phyloP scores from a whole-genome alignment of 2,797 vertebrate species.

The Loris lydekkerianus region DNA sequence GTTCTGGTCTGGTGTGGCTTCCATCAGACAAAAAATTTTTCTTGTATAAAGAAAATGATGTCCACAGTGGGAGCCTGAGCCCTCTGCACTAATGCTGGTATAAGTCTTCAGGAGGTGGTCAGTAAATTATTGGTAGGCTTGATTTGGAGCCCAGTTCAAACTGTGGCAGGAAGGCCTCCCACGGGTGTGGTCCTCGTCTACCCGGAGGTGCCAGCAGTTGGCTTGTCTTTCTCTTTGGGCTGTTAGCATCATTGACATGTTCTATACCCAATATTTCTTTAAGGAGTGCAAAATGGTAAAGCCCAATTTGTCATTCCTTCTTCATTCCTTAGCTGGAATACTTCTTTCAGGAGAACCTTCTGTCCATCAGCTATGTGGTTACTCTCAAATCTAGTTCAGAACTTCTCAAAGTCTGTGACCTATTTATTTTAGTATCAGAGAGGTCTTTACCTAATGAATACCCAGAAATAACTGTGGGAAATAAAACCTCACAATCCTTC shows the following conservation, averaged over 20 bases:
- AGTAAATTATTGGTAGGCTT: neutral
- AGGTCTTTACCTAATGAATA: constrained; percentile 2
- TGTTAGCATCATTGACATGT: neutral
- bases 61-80: neutral
- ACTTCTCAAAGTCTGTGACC: neutral
- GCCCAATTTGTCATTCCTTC: neutral
- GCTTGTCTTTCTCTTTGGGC: neutral
- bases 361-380: neutral
- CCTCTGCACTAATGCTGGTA: neutral
- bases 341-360: neutral
- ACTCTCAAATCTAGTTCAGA: neutral
- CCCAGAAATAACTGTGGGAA: neutral
- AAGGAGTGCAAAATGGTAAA: neutral
- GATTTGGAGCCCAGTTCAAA: constrained; percentile 13
- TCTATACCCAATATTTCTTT: neutral
- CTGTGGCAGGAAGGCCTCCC: neutral
- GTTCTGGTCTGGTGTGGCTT: neutral
- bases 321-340: constrained; percentile 2
- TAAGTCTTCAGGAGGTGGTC: neutral
- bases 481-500: neutral
- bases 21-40: neutral
- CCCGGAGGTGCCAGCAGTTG: neutral
- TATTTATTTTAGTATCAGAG: neutral
- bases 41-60: neutral
- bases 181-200: neutral